Base-by-base conservation (phyloP, 2,797 vertebrate species). In the Vireo griseus region DNA sequence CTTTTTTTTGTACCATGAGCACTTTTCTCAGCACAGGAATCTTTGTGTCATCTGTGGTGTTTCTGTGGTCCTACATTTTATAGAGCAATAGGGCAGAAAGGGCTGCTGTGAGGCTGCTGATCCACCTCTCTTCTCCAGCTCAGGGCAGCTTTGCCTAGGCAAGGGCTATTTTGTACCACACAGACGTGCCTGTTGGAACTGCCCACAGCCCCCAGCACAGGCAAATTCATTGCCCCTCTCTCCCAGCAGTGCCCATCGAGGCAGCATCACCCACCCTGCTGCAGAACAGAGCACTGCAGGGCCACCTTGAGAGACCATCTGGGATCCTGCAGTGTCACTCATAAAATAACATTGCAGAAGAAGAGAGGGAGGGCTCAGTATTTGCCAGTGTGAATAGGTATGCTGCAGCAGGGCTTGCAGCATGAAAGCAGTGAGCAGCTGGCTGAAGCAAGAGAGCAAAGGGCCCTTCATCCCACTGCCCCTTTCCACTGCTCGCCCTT, bases 371-470 rank as follows among this genome's bases (percentile, higher is more conserved):
- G 47, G 14, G 18, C 22, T 48, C 22, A 6, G 28, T 9, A 2
- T 39, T 31, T 39, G 24, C 21, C 31, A 47, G 29, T 26, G 3
- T 61, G 47, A 79, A 81, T 31, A 54, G 58, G 63, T 65, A 77
- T 52, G 79, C 58, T 47, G 33, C 2, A 7, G 31, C 2, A 11
- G 21, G 4, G 72, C 84, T 63, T 22, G 17, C 28, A 67, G 95
- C 94, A 83, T 86, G 91, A 90, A 97, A 95, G 96, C 37, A 24
- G 92, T 91, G 91, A 97, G 91, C 84, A 95, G 86, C 96, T 94
- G 94, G 94, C 97, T 94, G 91, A 92, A 94, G 62, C 29, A 28
- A 69, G 52, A 80, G 40, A 72, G 92, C 59, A 71, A 84, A 83
- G 69, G 58, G 33, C 37, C 71, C 79, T 87, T 66, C 94, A 94